These are phyloP conservation scores for Pimpla rufipes DNA, from an alignment of 2,888 invertebrate species.

Conservation along the genomic window DNA sequence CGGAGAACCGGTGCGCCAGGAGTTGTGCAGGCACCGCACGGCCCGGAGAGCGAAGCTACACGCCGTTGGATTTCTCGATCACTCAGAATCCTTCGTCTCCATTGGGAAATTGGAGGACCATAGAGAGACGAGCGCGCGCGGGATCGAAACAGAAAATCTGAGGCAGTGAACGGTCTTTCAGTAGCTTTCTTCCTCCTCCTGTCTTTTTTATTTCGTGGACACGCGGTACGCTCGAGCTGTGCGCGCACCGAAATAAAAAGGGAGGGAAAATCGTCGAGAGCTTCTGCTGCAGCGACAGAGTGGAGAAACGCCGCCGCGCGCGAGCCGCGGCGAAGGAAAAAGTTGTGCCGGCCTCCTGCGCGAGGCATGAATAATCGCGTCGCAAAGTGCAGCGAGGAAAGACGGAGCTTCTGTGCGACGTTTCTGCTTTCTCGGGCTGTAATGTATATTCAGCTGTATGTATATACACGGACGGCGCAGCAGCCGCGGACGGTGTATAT, in stretches of 20 bases:
- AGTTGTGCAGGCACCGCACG: not conserved
- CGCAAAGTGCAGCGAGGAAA: slow-evolving; percentile 57
- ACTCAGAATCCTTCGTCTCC: slow-evolving; percentile 55
- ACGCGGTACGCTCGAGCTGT: not conserved
- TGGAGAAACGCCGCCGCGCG: too few species aligned
- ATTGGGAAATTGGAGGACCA: slow-evolving; percentile 65
- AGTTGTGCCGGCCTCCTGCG: slow-evolving; percentile 52
- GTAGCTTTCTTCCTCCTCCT: slow-evolving; percentile 8
- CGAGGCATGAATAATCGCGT: slow-evolving; percentile 63
- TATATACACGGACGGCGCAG: not conserved
- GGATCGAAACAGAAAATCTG: slow-evolving; percentile 55
- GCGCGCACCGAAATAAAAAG: not conserved
- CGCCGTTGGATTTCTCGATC: slow-evolving; percentile 44
- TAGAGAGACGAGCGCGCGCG: slow-evolving; percentile 4
- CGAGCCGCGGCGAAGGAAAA: slow-evolving; percentile 50
- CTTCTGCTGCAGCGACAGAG: slow-evolving; percentile 25
- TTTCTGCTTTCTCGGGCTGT: slow-evolving; percentile 44
- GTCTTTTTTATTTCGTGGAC: not conserved
- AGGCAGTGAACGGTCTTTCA: slow-evolving; percentile 26
- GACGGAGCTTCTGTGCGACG: slow-evolving; percentile 46
- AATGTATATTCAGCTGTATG: slow-evolving; percentile 27
- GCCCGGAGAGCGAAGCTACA: not conserved
- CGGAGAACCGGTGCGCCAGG: slow-evolving; percentile 17
- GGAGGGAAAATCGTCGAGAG: slow-evolving; percentile 24
- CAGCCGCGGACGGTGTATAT: not conserved